These are phyloP conservation scores for Patella pellucida DNA, from an alignment of 2,888 invertebrate genomes.

Conservation along the genomic window DNA sequence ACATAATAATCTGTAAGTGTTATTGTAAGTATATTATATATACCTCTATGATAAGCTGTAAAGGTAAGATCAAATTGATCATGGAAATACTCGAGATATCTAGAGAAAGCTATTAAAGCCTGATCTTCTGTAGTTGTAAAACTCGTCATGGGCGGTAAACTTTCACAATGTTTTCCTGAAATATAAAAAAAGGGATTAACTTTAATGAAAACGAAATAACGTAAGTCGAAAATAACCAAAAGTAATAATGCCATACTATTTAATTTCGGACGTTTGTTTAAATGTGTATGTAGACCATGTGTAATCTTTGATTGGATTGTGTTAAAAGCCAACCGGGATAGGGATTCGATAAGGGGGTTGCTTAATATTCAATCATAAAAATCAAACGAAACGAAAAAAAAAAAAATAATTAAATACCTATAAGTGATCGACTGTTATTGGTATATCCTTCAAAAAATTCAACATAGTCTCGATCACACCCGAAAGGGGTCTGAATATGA, in stretches of 20 bases:
- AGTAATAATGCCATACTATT: too few species aligned
- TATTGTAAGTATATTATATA: too few species aligned
- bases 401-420: neutral
- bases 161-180: constrained; percentile 14
- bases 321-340: too few species aligned
- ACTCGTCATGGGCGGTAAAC: constrained; percentile 20
- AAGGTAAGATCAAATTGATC: constrained; percentile 39
- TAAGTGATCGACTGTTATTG: neutral
- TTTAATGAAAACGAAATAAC: too few species aligned
- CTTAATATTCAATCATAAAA: too few species aligned
- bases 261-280: too few species aligned
- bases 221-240: too few species aligned
- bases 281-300: too few species aligned
- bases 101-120: constrained; percentile 24
- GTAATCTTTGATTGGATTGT: too few species aligned
- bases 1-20: too few species aligned
- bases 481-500: constrained; percentile 33
- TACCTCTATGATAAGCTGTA: constrained; percentile 33
- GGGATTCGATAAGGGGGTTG: too few species aligned
- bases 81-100: constrained; percentile 24
- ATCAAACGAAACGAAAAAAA: too few species aligned
- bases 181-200: neutral
- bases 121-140: constrained; percentile 27
- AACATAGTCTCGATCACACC: constrained; percentile 31
- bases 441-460: constrained; percentile 31